Conservation (phyloP, 2,113 vertebrate genomes). For the Sula dactylatra region DNA sequence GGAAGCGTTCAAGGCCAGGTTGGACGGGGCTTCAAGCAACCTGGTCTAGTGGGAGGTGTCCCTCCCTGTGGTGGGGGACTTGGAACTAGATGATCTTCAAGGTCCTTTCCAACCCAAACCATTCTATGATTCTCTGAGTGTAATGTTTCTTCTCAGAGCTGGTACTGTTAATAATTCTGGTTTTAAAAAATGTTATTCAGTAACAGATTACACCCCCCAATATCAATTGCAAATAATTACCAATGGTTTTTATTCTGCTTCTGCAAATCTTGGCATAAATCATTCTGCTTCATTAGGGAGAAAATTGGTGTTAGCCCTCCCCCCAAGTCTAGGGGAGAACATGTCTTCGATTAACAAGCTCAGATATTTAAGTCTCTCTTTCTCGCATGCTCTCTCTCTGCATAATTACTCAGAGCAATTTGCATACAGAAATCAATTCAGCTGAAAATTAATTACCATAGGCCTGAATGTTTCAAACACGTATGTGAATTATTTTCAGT, state of each 20-base stretch:
- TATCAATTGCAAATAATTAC: background rate
- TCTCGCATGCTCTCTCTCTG: background rate
- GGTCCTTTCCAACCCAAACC: too few relatives aligned
- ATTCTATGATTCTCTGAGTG: too few relatives aligned
- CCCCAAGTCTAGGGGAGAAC: background rate
- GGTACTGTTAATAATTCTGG: background rate
- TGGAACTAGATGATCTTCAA: too few relatives aligned
- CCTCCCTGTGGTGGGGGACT: too few relatives aligned
- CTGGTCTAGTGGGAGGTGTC: too few relatives aligned
- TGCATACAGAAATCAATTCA: constrained; percentile 59
- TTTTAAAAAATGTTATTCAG: background rate
- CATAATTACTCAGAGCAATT: constrained; percentile 29
- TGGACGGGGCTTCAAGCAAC: too few relatives aligned
- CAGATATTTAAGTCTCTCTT: constrained; percentile 21
- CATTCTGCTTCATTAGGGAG: constrained; percentile 21
- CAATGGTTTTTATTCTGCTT: background rate
- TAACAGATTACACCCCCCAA: background rate
- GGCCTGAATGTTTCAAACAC: constrained; percentile 53
- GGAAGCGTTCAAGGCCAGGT: too few relatives aligned
- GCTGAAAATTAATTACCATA: constrained; percentile 66
- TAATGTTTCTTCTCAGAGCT: background rate
- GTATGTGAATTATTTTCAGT: constrained; percentile 64
- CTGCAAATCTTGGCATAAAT: constrained; percentile 16
- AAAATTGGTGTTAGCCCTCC: background rate
- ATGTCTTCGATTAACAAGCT: background rate